These are phyloP conservation scores for Agrochola lota DNA, from an alignment of 2,888 invertebrate genomes.

Conservation along the genomic window DNA sequence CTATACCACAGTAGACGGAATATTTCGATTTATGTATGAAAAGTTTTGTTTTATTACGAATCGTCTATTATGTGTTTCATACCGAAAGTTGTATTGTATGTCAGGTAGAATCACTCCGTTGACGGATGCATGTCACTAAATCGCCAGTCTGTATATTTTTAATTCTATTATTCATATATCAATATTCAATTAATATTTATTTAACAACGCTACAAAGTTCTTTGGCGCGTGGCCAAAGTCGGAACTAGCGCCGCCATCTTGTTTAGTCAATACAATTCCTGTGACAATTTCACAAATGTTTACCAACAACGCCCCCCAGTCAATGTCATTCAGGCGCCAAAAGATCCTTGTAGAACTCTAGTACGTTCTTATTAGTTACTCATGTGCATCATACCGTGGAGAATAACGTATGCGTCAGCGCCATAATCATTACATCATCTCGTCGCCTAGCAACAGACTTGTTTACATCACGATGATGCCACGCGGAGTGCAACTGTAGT, in stretches of 20 bases:
- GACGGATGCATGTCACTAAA: no score
- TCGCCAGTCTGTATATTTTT: no score
- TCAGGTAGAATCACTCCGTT: no score
- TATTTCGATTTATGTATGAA: no score
- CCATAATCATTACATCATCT: neutral
- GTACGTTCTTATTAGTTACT: conserved; percentile 17
- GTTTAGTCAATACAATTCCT: neutral
- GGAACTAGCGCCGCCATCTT: neutral
- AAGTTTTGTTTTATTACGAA: no score
- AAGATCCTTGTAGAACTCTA: neutral
- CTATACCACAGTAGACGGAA: no score
- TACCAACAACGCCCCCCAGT: neutral
- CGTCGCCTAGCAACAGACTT: conserved; percentile 38
- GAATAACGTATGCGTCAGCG: conserved; percentile 5
- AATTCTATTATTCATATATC: no score
- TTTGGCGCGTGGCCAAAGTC: neutral
- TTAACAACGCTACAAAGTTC: neutral
- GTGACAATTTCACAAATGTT: neutral
- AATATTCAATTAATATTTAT: no score
- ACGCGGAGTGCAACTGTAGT: neutral
- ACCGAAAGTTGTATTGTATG: no score
- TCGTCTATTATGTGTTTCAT: no score
- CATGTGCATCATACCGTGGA: conserved; percentile 1
- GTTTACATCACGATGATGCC: conserved; percentile 29
- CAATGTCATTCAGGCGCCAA: neutral